These are phyloP conservation scores for Porites lobata DNA, from an alignment of 92 coral and sea anemone genomes.

Conservation along the genomic window DNA sequence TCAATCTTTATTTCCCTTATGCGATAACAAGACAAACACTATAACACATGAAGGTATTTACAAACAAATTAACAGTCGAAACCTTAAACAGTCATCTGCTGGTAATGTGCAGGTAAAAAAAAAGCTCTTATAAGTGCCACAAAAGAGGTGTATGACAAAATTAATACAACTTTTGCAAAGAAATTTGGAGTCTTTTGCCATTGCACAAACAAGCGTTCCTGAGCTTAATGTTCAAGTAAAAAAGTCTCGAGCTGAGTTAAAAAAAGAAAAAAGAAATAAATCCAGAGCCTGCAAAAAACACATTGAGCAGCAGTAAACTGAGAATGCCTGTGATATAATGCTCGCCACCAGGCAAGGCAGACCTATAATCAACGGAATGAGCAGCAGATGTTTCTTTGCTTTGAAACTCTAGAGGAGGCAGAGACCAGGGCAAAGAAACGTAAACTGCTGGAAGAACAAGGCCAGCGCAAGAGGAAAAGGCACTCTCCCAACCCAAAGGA, in stretches of 20 bases:
- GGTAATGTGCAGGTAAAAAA: constrained; percentile 21
- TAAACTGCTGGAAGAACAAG: not conserved
- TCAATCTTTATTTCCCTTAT: constrained; percentile 29
- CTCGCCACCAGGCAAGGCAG: constrained; percentile 52
- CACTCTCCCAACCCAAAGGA: constrained; percentile 46
- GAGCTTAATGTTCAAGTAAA: constrained; percentile 54
- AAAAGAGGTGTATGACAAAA: constrained; percentile 38
- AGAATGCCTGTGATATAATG: constrained; percentile 60
- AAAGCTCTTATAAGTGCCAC: constrained; percentile 44
- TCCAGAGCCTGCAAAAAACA: constrained; percentile 42
- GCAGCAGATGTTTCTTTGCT: constrained; percentile 34
- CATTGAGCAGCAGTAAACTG: constrained; percentile 48
- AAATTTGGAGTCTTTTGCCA: constrained; percentile 56
- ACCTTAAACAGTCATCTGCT: constrained; percentile 23
- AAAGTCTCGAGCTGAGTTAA: constrained; percentile 40
- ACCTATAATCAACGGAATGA: constrained; percentile 49
- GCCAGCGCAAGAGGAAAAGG: constrained; percentile 36
- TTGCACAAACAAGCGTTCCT: constrained; percentile 57
- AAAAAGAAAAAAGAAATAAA: constrained; percentile 39
- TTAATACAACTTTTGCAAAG: constrained; percentile 47
- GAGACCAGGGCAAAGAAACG: not conserved
- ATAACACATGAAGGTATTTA: constrained; percentile 19
- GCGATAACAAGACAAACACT: not conserved
- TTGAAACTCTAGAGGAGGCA: constrained; percentile 21
- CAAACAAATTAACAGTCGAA: constrained; percentile 8